These are phyloP conservation scores for Agrochola litura DNA, from an alignment of 2,888 invertebrate genomes.

Conservation along the genomic window DNA sequence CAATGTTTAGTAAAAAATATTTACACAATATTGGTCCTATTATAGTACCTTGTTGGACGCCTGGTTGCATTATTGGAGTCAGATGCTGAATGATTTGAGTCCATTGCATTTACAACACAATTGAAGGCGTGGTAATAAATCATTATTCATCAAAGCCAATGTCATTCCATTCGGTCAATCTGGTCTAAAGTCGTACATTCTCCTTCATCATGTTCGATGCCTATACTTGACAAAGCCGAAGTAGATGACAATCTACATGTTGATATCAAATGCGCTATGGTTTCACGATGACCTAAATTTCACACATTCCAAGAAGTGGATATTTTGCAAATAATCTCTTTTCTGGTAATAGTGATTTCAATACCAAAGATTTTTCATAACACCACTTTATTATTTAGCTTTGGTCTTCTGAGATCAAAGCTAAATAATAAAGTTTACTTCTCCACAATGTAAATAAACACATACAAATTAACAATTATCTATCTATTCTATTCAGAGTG, in stretches of 20 bases:
- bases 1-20: background rate
- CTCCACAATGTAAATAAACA: conserved; percentile 75
- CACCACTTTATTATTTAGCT: conserved; percentile 52
- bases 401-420: conserved; percentile 33
- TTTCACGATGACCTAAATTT: background rate
- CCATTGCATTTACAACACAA: background rate
- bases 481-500: conserved; percentile 79
- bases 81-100: background rate
- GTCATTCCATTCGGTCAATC: background rate
- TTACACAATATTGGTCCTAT: background rate
- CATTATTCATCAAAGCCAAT: background rate
- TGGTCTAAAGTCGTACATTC: background rate
- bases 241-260: too few relatives aligned
- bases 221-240: too few relatives aligned
- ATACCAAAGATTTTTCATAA: conserved; percentile 76
- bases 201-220: background rate
- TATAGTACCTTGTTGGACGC: background rate
- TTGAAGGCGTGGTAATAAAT: background rate
- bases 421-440: too few relatives aligned
- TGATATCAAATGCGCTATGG: background rate
- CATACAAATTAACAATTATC: conserved; percentile 66
- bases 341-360: conserved; percentile 66
- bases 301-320: background rate
- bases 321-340: conserved; percentile 15
- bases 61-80: background rate